Conservation (phyloP, 2,113 vertebrate genomes). For the Alligator sinensis region DNA sequence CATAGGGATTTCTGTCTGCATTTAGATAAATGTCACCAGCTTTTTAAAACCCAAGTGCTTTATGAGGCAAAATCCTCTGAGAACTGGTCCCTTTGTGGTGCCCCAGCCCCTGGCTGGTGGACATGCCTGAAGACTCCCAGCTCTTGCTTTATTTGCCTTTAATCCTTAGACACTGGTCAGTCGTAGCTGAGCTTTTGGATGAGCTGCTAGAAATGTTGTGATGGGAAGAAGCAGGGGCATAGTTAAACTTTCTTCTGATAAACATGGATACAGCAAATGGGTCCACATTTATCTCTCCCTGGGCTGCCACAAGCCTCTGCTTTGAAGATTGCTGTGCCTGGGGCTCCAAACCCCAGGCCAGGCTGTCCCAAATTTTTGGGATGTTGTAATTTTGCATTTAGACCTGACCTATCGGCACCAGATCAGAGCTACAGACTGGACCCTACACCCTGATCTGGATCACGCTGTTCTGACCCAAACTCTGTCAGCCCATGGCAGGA, state of each 20-base stretch:
- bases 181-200: not conserved
- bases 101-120: not conserved
- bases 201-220: accelerated
- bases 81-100: not conserved
- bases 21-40: not conserved
- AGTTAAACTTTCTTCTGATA: not conserved
- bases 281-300: not conserved
- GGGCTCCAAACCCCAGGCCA: accelerated
- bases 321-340: not conserved
- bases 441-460: not conserved
- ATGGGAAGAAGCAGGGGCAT: not conserved
- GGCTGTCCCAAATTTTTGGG: not conserved
- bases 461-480: not conserved
- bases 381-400: not conserved
- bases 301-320: not conserved
- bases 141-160: not conserved
- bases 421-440: not conserved
- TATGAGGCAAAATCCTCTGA: not conserved
- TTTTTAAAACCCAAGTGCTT: not conserved
- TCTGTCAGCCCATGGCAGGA: not conserved
- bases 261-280: not conserved
- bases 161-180: not conserved
- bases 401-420: not conserved
- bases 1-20: not conserved
- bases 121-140: not conserved